Evolutionary conservation across 1,140 invertebrate genomes (phyloP).

Genomic region (Carcinoscorpius rotundicauda): DNA sequence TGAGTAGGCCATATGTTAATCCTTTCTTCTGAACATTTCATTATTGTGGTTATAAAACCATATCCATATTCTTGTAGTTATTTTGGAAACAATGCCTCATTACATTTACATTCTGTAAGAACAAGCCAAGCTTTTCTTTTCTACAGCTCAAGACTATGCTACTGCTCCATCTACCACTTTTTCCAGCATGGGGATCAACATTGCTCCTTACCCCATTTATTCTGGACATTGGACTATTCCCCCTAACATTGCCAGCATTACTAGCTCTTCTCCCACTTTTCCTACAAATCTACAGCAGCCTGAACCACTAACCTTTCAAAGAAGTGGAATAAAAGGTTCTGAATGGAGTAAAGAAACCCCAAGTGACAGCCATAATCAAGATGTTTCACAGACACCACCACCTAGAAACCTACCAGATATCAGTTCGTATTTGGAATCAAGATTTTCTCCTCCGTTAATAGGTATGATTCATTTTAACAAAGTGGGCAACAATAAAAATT

Average conservation of each 20-base stretch:
- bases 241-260: conserved; percentile 2
- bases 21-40: background rate
- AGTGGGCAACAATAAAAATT: too few species aligned
- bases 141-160: conserved; percentile 12
- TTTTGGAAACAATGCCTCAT: too few species aligned
- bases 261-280: too few species aligned
- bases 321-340: too few species aligned
- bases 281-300: too few species aligned
- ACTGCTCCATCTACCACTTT: conserved; percentile 9
- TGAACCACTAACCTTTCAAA: too few species aligned
- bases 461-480: conserved; percentile 2
- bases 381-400: too few species aligned
- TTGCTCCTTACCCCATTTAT: conserved; percentile 15
- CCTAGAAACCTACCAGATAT: conserved; percentile 11
- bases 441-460: conserved; percentile 14
- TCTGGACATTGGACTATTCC: conserved; percentile 11
- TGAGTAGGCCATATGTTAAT: background rate
- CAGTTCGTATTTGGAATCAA: conserved; percentile 15
- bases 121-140: conserved; percentile 2
- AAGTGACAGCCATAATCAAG: too few species aligned
- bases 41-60: too few species aligned
- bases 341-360: too few species aligned
- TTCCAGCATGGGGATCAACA: conserved; percentile 4
- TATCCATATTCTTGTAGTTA: too few species aligned
- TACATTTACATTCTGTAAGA: background rate